Base-by-base conservation (phyloP, 1,140 invertebrate genomes). In the Latrodectus geometricus region DNA sequence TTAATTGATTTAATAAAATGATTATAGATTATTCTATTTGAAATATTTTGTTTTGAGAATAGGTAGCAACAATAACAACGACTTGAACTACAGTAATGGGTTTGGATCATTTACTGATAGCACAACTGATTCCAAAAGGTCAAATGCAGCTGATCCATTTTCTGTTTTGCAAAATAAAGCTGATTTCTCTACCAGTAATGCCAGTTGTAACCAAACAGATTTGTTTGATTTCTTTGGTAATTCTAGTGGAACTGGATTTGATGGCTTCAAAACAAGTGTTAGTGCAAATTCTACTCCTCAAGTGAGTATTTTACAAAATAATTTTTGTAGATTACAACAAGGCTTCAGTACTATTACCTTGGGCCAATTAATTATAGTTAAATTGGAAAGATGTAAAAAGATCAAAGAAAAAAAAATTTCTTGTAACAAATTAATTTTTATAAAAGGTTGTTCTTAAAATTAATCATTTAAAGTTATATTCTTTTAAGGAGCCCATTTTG, bases 251-350 rank as follows among this genome's bases (percentile, higher is more conserved):
- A 72, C 50, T 78, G 83, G 74, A 52, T 78, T 74, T 80, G 81
- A 84, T 68, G 15, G 17, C 17, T 20, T 56, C 15, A 88, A 81
- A 56, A 75, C 75, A 69, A 88, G 82, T 52, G 69, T 56, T 11
- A 88, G 87, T 81, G 87, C 87, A 48, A 65, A 86, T 76, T 80
- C 54, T 81, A 88, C 87, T 21, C 87, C 87, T 74, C 87, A 88
- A 61, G 87, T 84, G 11, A 65, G 68, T 73, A 66, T 61, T 61
- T 17, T 61, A 4, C 8, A 14, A 14, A 61, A 1, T 61, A 61
- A 4, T 61, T 61, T 35, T 35, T 35, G 35, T 35, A 35, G 35
- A 35, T 35, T 35, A 35, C 5, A 3, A 35, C 5, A 5, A 35
- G 5, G 5, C 35, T 35, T 3, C 5, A 35, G 5, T 35, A 35